A percentile compares a stretch with the other conserved stretches of the same genome.
Conservation (phyloP, 2,113 vertebrate species). For the Rhinolophus ferrumequinum region DNA sequence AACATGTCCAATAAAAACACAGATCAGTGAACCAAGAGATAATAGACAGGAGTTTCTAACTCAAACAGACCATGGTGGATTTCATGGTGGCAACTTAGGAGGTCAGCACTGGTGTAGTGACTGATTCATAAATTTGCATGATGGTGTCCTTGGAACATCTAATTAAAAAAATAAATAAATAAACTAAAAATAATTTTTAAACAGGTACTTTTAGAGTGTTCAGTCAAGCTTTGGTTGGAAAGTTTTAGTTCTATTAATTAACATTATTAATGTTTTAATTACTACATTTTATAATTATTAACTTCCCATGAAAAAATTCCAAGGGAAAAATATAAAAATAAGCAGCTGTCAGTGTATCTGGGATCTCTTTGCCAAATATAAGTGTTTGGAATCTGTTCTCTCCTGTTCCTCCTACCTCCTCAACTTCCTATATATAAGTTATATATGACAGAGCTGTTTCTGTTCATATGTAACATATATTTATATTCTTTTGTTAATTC, state of each 20-base stretch:
- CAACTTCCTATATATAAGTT: not conserved
- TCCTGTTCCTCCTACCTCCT: not conserved
- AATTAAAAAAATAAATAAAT: not conserved
- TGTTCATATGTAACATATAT: not conserved
- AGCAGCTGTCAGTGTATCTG: not conserved
- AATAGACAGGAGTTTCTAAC: not conserved
- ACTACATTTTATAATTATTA: not conserved
- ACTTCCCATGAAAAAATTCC: not conserved
- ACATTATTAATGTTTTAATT: not conserved
- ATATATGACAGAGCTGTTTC: not conserved
- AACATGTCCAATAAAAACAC: conserved; percentile 47
- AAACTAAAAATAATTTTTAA: not conserved
- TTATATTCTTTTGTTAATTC: not conserved
- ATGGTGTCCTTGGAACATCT: not conserved
- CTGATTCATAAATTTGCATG: conserved; percentile 33
- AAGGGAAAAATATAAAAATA: not conserved
- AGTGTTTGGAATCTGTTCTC: not conserved
- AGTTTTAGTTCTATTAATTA: not conserved
- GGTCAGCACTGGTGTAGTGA: not conserved
- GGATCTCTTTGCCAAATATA: not conserved
- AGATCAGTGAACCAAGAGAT: conserved; percentile 53
- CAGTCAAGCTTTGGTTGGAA: not conserved
- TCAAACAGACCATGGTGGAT: not conserved
- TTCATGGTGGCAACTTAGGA: not conserved
- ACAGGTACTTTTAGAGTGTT: not conserved